Conservation (phyloP, 1,140 invertebrate genomes). For the Schlechtendalia chinensis region DNA sequence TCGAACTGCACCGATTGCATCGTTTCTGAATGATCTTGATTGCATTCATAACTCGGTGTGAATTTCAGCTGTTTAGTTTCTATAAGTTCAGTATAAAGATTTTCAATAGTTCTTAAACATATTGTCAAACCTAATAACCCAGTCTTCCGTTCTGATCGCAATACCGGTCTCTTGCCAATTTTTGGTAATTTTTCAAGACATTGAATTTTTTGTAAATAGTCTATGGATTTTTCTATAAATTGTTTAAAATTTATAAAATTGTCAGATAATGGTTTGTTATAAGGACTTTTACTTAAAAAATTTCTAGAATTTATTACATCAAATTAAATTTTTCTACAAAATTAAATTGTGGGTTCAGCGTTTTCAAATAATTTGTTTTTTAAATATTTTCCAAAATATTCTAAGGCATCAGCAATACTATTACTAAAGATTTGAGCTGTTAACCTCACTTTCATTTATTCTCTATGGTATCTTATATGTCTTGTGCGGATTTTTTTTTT, state of each 20-base stretch:
- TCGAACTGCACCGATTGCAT: neutral
- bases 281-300: neutral
- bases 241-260: no score
- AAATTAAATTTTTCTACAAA: neutral
- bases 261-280: no score
- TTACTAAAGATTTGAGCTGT: slow-evolving; percentile 52
- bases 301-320: neutral
- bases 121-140: neutral
- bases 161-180: no score
- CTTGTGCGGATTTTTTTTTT: no score
- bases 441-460: slow-evolving; percentile 54
- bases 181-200: no score
- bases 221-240: no score
- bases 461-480: slow-evolving; percentile 51
- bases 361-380: neutral
- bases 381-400: neutral
- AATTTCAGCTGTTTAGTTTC: neutral
- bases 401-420: slow-evolving; percentile 18
- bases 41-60: neutral
- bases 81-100: no score
- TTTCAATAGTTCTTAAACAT: no score
- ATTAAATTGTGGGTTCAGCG: neutral
- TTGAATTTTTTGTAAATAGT: no score
- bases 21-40: neutral
- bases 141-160: neutral